Base-by-base conservation (phyloP, 53 echinoderm and acorn worm genomes). In the Patiria pectinifera region DNA sequence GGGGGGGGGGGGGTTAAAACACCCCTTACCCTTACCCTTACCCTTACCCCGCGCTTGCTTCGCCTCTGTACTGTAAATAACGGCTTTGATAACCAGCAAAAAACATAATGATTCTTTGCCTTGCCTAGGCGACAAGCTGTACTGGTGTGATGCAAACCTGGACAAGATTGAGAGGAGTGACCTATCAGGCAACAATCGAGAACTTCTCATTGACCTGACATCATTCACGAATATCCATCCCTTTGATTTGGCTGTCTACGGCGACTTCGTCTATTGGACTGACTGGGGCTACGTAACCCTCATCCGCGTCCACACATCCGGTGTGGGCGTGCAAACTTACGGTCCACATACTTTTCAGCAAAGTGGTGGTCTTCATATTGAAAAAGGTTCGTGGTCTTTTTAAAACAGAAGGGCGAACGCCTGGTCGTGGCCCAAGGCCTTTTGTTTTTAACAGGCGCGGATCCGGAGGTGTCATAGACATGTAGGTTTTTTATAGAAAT, bases 121-220 rank as follows among this genome's bases (percentile, higher is more conserved):
- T 35, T 35, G 35, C 12, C 60, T 12, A 97, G 97, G 61, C 6
- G 74, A 83, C 61, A 72, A 91, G 13, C 87, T 97, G 74, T 97
- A 95, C 85, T 98, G 98, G 98, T 95, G 95, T 35, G 98, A 98
- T 82, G 96, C 92, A 1, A 83, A 61, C 6, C 80, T 92, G 5
- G 95, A 96, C 61, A 93, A 78, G 59, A 96, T 98, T 47, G 98
- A 98, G 76, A 80, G 76, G 12, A 86, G 92, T 48, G 83, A 92
- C 84, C 91, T 94, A 0, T 45, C 2, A 14, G 84, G 89, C 16
- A 83, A 83, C n/a, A 91, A 92, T 74, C 93, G 97, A 9, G 16
- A n/a, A 16, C 85, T 83, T 74, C 83, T 95, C 49, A 49, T 89
- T 10, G 48, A 92, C 79, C 48, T 98, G 43, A 60, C 78, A 25